phyloP scores from a whole-genome alignment of 2,797 vertebrate species.

The Chiroxiphia lanceolata region DNA sequence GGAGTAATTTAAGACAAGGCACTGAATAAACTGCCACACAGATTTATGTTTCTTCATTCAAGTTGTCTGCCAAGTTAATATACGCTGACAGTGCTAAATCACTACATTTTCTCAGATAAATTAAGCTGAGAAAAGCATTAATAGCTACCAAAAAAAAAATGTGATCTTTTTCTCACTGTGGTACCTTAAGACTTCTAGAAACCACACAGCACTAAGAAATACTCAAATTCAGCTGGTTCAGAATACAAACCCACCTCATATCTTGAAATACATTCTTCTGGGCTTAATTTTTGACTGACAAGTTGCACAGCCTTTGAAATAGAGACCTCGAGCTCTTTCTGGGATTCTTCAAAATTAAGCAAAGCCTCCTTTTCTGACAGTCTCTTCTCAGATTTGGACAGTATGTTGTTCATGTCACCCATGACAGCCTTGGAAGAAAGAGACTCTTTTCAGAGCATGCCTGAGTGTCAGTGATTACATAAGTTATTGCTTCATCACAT shows the following conservation, averaged over 20 bases:
- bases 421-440: conserved; percentile 59
- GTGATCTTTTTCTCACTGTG: neutral
- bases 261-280: conserved; percentile 72
- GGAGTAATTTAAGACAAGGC: neutral
- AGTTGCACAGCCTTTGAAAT: conserved; percentile 81
- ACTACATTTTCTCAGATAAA: neutral
- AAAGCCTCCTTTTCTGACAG: conserved; percentile 76
- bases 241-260: conserved; percentile 80
- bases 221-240: neutral
- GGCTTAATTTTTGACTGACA: conserved; percentile 76
- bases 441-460: neutral
- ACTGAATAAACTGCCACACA: neutral
- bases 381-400: conserved; percentile 11
- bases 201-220: neutral
- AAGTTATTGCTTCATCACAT: neutral
- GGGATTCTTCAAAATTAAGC: conserved; percentile 84
- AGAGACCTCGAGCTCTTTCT: conserved; percentile 85
- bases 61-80: neutral
- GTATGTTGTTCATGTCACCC: neutral
- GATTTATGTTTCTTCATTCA: neutral
- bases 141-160: neutral
- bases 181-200: neutral
- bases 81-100: neutral
- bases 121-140: neutral
- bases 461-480: neutral